Base-by-base conservation (phyloP, 2,888 invertebrate species). In the Hemithea aestivaria region DNA sequence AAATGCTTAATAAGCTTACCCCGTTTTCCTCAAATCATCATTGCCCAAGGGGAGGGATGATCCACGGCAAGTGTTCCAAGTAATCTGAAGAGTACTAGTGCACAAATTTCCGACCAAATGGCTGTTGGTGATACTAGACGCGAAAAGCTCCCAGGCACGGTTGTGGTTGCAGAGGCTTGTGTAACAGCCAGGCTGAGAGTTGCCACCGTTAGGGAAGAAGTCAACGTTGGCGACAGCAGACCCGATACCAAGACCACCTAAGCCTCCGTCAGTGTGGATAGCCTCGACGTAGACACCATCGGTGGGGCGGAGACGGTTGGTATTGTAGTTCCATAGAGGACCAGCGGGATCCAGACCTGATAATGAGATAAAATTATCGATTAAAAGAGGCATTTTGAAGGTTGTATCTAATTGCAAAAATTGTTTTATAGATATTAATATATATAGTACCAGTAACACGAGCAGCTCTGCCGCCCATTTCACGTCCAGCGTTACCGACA, bases 161-260 rank as follows among this genome's bases (percentile, higher is more conserved):
- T 73, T 67, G 54, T 76, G 77, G 45, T 68, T 56, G 54, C 76
- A 77, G 6, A 71, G 9, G 35, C 48, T 60, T 7, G 62, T 59
- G 0, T 59, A 1, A 35, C 77, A 78, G 6, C 72, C 73, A 1
- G 76, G 73, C 34, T 74, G 72, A 3, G 61, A 59, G 24, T 45
- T 64, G 1, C 90, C 90, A 24, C 83, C 79, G 53, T 90, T 90
- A 8, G 89, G 88, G 82, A 87, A 90, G 65, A 90, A 90, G 62
- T 90, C 90, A 1, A 67, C 88, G 47, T 88, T 72, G 1, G 82
- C 89, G 4, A 89, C 65, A 4, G 77, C 60, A 1, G 68, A 59
- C 0, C 88, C 88, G 11, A 76, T 88, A 62, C 53, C 89, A 61
- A 50, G 66, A 56, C 62, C 62, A 7, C 85, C 66, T 4, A 63